Conservation (phyloP, 2,888 invertebrate genomes). For the Apantesis nais region DNA sequence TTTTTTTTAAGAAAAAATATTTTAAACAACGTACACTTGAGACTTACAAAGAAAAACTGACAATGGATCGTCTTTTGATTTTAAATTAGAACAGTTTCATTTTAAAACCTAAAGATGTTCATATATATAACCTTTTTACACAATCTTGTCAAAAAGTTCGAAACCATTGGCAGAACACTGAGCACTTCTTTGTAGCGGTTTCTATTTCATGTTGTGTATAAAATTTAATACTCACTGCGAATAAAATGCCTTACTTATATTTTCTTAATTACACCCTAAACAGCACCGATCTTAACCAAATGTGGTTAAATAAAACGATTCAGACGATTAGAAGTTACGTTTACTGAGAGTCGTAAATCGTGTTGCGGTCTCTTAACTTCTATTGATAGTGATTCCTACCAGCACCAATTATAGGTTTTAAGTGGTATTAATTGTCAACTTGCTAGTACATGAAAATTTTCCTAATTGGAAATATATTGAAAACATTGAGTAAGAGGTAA, state of each 20-base stretch:
- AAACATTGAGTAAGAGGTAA: background rate
- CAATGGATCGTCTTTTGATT: constrained; percentile 32
- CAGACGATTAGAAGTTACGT: background rate
- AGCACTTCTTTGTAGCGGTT: too few species aligned
- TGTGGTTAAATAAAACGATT: background rate
- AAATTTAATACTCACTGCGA: background rate
- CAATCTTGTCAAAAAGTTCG: background rate
- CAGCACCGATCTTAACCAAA: background rate
- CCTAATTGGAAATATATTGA: background rate
- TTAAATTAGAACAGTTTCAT: constrained; percentile 17
- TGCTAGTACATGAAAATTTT: background rate
- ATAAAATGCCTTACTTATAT: background rate
- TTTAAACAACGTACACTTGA: constrained; percentile 19
- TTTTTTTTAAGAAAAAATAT: constrained; percentile 10
- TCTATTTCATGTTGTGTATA: too few species aligned
- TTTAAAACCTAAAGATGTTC: background rate
- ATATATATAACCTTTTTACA: background rate
- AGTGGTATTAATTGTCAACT: background rate
- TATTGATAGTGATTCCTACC: background rate
- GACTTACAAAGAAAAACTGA: constrained; percentile 25
- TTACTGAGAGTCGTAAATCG: background rate
- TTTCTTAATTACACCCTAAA: background rate
- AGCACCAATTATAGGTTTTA: background rate
- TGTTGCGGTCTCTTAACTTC: background rate
- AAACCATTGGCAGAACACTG: background rate